These are phyloP conservation scores for Clupea harengus DNA, from an alignment of 2,113 vertebrate species.

Conservation along the genomic window DNA sequence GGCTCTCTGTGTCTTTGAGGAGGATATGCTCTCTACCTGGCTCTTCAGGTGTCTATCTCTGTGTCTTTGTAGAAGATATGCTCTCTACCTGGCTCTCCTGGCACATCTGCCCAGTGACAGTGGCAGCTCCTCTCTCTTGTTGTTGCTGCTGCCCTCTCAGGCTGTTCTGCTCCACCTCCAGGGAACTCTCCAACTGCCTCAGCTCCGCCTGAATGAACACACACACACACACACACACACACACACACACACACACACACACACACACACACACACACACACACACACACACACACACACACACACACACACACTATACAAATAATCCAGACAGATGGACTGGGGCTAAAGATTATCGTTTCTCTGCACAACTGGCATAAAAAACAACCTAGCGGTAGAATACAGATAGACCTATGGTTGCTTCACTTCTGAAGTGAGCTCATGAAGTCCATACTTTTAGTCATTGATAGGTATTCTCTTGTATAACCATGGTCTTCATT, in stretches of 20 bases:
- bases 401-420: no score
- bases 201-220: constrained; percentile 80
- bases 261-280: background rate
- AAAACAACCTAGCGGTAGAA: no score
- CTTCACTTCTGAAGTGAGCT: no score
- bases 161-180: constrained; percentile 78
- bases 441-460: no score
- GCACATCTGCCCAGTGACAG: constrained; percentile 95
- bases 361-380: background rate
- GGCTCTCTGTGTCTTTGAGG: no score
- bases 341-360: background rate
- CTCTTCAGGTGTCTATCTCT: no score
- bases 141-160: constrained; percentile 85
- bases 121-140: constrained; percentile 86
- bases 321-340: background rate
- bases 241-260: background rate
- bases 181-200: constrained; percentile 77
- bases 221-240: constrained; percentile 3
- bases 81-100: constrained; percentile 87
- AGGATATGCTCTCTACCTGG: no score
- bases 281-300: no score
- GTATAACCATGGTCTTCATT: background rate
- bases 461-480: background rate
- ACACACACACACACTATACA: background rate
- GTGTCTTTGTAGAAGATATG: no score